phyloP scores from a whole-genome alignment of 2,888 invertebrate species.

The Eugnorisma glareosa region DNA sequence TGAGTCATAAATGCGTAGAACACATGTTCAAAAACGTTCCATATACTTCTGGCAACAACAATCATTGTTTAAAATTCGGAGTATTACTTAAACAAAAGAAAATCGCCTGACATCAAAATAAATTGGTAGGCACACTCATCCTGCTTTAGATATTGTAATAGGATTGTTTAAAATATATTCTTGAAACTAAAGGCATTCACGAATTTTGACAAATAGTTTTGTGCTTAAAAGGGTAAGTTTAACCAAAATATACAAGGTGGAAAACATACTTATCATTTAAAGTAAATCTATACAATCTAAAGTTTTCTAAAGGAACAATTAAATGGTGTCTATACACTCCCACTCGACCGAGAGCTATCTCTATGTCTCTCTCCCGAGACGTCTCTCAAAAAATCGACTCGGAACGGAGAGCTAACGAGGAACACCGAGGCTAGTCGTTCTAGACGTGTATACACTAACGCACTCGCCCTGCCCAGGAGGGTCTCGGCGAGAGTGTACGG shows the following conservation, averaged over 20 bases:
- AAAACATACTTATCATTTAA: background rate
- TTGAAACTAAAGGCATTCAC: constrained; percentile 15
- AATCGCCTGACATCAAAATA: constrained; percentile 39
- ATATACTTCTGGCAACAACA: constrained; percentile 28
- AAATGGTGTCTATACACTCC: background rate
- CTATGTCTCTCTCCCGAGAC: background rate
- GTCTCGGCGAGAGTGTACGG: background rate
- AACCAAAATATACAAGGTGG: background rate
- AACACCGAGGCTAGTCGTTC: background rate
- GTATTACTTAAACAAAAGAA: constrained; percentile 49
- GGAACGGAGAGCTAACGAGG: background rate
- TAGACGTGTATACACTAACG: background rate
- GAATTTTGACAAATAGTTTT: constrained; percentile 37
- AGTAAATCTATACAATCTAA: background rate
- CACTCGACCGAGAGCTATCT: background rate
- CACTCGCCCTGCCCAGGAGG: background rate
- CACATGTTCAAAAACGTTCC: constrained; percentile 18
- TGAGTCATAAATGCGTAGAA: constrained; percentile 6
- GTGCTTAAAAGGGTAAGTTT: constrained; percentile 13
- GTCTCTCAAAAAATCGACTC: background rate
- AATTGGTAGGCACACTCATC: constrained; percentile 26
- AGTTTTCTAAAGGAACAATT: background rate
- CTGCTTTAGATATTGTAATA: constrained; percentile 46
- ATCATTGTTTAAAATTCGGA: constrained; percentile 49
- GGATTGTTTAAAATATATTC: constrained; percentile 29